Percentiles rank a stretch among this genome's conserved stretches.
phyloP scores from a whole-genome alignment of 2,888 invertebrate genomes.

The Cerceris ruficornis region DNA sequence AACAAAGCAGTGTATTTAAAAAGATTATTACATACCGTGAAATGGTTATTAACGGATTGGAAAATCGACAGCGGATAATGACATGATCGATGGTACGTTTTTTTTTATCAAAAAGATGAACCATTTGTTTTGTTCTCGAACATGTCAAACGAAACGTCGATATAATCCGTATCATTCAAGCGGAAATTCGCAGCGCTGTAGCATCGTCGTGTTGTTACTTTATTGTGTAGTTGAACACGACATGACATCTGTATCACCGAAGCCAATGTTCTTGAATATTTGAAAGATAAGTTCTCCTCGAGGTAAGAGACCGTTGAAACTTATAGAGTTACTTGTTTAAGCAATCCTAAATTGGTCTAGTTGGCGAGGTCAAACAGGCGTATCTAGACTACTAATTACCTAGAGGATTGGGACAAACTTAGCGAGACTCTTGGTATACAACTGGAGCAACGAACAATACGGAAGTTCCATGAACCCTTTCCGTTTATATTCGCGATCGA shows the following conservation, averaged over 20 bases:
- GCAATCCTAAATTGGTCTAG: constrained; percentile 53
- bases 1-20: too few species aligned
- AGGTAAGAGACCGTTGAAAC: constrained; percentile 1
- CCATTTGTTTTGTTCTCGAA: too few species aligned
- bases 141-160: too few species aligned
- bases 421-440: constrained; percentile 50
- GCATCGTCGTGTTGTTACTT: background rate
- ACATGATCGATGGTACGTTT: too few species aligned
- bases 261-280: background rate
- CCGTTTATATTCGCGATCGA: constrained; percentile 64
- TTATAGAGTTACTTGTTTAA: constrained; percentile 37
- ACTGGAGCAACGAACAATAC: constrained; percentile 57
- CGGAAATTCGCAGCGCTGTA: background rate
- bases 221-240: too few species aligned
- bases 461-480: constrained; percentile 53
- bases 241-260: too few species aligned
- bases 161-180: too few species aligned
- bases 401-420: constrained; percentile 63
- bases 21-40: too few species aligned
- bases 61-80: too few species aligned
- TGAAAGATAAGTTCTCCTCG: background rate
- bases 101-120: too few species aligned
- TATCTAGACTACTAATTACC: constrained; percentile 66
- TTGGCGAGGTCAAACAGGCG: constrained; percentile 56
- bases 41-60: too few species aligned